These are phyloP conservation scores for Virgularia gustaviana DNA, from an alignment of 92 coral and sea anemone genomes.

Conservation along the genomic window DNA sequence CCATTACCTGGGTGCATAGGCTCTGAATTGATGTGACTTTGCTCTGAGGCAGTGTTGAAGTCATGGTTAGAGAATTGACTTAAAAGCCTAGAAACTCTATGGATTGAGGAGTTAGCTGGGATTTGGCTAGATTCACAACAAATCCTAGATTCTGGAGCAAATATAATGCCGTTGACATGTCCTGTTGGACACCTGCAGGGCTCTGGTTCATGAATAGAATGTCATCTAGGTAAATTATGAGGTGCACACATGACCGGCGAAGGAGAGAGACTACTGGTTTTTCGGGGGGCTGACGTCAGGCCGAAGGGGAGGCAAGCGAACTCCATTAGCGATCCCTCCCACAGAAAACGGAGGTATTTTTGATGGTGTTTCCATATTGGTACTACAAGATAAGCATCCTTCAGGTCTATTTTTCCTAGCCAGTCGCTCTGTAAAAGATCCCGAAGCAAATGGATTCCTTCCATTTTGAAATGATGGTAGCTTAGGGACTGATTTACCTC, in stretches of 20 bases:
- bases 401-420: background rate
- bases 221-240: background rate
- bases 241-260: background rate
- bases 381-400: background rate
- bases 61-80: background rate
- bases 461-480: background rate
- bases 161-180: background rate
- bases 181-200: background rate
- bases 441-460: background rate
- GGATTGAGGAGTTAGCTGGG: background rate
- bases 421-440: too few species aligned
- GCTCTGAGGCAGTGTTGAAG: background rate
- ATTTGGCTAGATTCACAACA: background rate
- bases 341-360: background rate
- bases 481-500: background rate
- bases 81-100: background rate
- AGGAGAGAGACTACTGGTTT: background rate
- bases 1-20: constrained; percentile 1
- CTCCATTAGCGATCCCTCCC: background rate
- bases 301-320: background rate
- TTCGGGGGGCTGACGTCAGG: background rate
- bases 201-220: background rate
- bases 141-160: background rate
- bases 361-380: background rate
- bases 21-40: background rate